Base-by-base conservation (phyloP, 2,888 invertebrate species). In the Uloborus plumipes region DNA sequence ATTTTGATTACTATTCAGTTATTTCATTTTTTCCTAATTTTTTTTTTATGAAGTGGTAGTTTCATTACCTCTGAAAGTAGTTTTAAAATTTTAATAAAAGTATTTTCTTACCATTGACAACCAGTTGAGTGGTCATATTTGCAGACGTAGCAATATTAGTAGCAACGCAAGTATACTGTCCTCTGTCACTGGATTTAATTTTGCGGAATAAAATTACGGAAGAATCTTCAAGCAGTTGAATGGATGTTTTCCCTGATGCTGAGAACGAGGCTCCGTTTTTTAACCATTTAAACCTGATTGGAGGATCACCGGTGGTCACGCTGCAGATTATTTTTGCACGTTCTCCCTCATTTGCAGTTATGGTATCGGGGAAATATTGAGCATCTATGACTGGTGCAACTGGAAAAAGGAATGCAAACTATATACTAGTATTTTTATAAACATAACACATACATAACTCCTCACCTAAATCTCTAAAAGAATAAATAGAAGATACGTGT, bases 161-260 rank as follows among this genome's bases (percentile, higher is more conserved):
- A 15, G 89, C 89, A 18, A 87, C 86, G 73, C 89, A 89, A 0
- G 89, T 89, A 85, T 89, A 89, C 85, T 88, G 88, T 3, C 84
- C 84, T 39, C 84, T 81, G 13, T 84, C 84, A 15, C 15, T 69
- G 13, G 84, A 72, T 26, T 75, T 81, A 2, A 84, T 69, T 31
- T 51, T 67, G 1, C 77, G 62, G 39, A 84, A 84, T 2, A 39
- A 20, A 7, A 84, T 58, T 0, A 84, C 58, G 9, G 84, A 80
- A 3, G 84, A 84, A 65, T 84, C 84, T 20, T 84, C 80, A 20
- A 79, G 16, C 18, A 55, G 14, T 15, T 81, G 76, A 0, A 84
- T 51, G 0, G 72, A 49, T 11, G 73, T 61, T 62, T 81, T 73
- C 18, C 67, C 67, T 6, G 72, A 53, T 13, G 67, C 86, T 2